Evolutionary conservation across 2,113 vertebrate genomes (phyloP).

Genomic region (Xiphophorus hellerii): DNA sequence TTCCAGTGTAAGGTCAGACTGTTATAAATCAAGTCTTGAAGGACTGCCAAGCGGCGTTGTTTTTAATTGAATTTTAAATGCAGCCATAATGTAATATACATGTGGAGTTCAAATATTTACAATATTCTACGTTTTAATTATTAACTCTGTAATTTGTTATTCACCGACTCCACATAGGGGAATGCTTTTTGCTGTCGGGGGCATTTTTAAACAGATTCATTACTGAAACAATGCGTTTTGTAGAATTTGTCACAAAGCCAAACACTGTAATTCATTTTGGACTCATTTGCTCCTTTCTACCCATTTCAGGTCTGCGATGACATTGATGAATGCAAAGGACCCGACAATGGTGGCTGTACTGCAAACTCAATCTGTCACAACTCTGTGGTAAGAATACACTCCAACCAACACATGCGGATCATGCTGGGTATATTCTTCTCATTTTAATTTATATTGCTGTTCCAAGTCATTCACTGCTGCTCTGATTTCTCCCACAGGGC

Average conservation of each 20-base stretch:
- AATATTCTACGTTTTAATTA: not conserved
- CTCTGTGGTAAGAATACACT: constrained; percentile 85
- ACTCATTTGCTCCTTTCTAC: not conserved
- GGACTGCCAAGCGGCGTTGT: not conserved
- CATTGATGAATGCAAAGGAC: constrained; percentile 89
- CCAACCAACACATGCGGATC: not conserved
- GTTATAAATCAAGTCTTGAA: not conserved
- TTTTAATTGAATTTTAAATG: not conserved
- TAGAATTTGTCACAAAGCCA: constrained; percentile 3
- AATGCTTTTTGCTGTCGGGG: not conserved
- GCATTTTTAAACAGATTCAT: not conserved
- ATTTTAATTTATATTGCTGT: not conserved
- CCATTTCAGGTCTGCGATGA: constrained; percentile 82
- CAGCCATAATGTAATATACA: too few relatives aligned
- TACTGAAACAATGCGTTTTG: not conserved
- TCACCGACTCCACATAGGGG: not conserved
- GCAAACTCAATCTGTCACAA: constrained; percentile 93
- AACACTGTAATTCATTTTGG: not conserved
- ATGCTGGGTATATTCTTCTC: not conserved
- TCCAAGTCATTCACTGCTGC: constrained; percentile 5
- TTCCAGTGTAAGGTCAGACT: not conserved
- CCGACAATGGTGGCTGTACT: constrained; percentile 87
- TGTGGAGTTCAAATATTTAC: too few relatives aligned
- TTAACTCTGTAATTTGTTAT: not conserved
- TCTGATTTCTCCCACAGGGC: constrained; percentile 79